A percentile compares a stretch with the other conserved stretches of the same genome.
Conservation (phyloP, 2,797 vertebrate species). For the Apogon hyalosoma region DNA sequence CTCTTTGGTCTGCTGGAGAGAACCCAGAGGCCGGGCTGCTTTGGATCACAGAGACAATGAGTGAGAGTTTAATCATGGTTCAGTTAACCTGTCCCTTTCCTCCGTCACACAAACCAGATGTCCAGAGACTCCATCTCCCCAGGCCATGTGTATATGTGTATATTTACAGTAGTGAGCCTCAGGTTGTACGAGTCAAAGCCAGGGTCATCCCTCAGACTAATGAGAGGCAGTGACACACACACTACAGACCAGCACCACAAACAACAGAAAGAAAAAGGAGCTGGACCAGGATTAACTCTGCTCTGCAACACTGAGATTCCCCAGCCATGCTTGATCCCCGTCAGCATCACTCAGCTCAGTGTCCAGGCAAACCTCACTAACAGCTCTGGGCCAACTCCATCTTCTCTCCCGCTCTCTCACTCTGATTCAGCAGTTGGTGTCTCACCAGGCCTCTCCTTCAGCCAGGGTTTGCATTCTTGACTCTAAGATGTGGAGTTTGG, state of each 20-base stretch:
- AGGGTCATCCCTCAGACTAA: constrained; percentile 68
- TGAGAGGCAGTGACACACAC: constrained; percentile 47
- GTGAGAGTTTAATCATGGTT: constrained; percentile 74
- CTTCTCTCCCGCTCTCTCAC: constrained; percentile 51
- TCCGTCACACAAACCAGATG: constrained; percentile 76
- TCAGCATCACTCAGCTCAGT: constrained; percentile 75
- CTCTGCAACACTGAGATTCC: constrained; percentile 59
- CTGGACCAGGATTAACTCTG: constrained; percentile 61
- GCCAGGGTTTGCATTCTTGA: constrained; percentile 82
- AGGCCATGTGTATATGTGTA: constrained; percentile 52
- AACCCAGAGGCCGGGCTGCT: constrained; percentile 68
- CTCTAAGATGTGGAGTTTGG: constrained; percentile 83
- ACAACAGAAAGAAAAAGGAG: constrained; percentile 53
- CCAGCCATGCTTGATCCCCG: constrained; percentile 65
- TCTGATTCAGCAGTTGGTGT: constrained; percentile 81
- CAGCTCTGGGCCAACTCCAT: constrained; percentile 64
- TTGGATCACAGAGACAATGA: constrained; percentile 74
- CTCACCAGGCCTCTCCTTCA: constrained; percentile 75
- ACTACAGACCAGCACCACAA: constrained; percentile 23
- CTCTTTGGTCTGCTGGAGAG: constrained; percentile 64
- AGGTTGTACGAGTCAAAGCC: constrained; percentile 53
- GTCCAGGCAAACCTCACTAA: constrained; percentile 71
- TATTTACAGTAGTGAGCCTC: constrained; percentile 67
- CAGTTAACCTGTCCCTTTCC: constrained; percentile 72
- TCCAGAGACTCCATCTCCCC: constrained; percentile 58